Evolutionary conservation across 1,140 invertebrate genomes (phyloP), one percentile per base, ranked within the genome.

Genomic region (Chironomus tepperi): DNA sequence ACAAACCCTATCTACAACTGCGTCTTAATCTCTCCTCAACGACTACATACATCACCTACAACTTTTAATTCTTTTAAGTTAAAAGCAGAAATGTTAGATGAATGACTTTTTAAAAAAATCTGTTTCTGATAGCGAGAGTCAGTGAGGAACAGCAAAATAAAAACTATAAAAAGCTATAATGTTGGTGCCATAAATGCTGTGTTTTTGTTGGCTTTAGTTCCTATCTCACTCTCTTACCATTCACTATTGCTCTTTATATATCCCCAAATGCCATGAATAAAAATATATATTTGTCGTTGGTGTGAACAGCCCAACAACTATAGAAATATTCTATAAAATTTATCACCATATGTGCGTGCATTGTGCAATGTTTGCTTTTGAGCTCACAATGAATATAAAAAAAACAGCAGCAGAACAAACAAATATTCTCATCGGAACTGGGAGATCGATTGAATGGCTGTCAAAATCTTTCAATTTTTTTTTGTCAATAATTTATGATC

Each of bases 21-120:
- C n/a, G n/a, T n/a, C n/a, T 57, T 57, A 57, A 57, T 34, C 24
- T 34, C 24, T n/a, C n/a, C n/a, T n/a, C 24, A 34, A 34, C 24
- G 24, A 34, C 24, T 5, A 34, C 24, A n/a, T n/a, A n/a, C 47
- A 57, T 57, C 15, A n/a, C 47, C 15, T 57, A n/a, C 47, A 8
- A 70, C 2, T 21, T 70, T 70, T 34, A 34, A 2, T 34, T 34
- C 24, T 2, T 34, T 34, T 34, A 34, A 34, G 2, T 34, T 5
- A 34, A 34, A 34, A 34, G 24, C 24, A 2, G 24, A 34, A 34
- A 34, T 34, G 24, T 34, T 70, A 18, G 65, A 70, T 70, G 65
- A 70, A 70, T 70, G 65, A 70, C 65, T 70, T 18, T 70, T 70
- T n/a, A n/a, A n/a, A 70, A 70, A 70, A 70, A 70, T 70, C 65